phyloP scores from a whole-genome alignment of 1,140 invertebrate species.

The Aradophagus sp. region DNA sequence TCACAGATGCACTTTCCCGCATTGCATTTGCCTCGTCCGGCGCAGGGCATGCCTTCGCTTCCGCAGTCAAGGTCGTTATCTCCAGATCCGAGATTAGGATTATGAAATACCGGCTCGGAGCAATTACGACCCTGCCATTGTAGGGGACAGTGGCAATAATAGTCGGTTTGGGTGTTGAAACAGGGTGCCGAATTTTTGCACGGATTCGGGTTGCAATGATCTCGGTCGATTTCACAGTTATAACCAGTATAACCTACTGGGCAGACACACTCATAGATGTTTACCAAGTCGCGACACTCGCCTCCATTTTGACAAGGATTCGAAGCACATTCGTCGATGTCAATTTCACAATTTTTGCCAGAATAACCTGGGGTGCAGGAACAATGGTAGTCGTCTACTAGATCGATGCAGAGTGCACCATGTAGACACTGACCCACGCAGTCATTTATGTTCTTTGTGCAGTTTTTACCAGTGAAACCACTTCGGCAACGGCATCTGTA shows the following conservation, averaged over 20 bases:
- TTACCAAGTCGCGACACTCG: slow-evolving; percentile 87
- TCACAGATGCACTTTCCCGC: slow-evolving; percentile 84
- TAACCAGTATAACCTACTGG: slow-evolving; percentile 86
- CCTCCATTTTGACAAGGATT: slow-evolving; percentile 90
- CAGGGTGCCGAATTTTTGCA: slow-evolving; percentile 87
- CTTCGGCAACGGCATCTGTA: slow-evolving; percentile 82
- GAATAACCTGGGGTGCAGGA: slow-evolving; percentile 87
- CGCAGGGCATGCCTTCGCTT: slow-evolving; percentile 78
- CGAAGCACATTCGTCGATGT: slow-evolving; percentile 83
- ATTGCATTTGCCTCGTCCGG: slow-evolving; percentile 86
- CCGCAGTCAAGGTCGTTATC: slow-evolving; percentile 70
- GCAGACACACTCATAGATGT: slow-evolving; percentile 88
- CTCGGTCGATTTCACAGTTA: slow-evolving; percentile 87
- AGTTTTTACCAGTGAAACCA: slow-evolving; percentile 92
- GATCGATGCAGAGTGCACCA: slow-evolving; percentile 89
- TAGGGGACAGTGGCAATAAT: slow-evolving; percentile 91
- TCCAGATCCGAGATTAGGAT: slow-evolving; percentile 76
- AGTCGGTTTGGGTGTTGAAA: slow-evolving; percentile 89
- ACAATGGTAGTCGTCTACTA: slow-evolving; percentile 88
- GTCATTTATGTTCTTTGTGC: slow-evolving; percentile 91
- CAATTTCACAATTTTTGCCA: slow-evolving; percentile 81
- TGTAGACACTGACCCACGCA: slow-evolving; percentile 91
- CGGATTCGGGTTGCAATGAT: slow-evolving; percentile 88
- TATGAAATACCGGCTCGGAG: slow-evolving; percentile 80
- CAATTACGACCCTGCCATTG: slow-evolving; percentile 94